Evolutionary conservation across 2,888 invertebrate genomes (phyloP).

Genomic region (Oithona nana): DNA sequence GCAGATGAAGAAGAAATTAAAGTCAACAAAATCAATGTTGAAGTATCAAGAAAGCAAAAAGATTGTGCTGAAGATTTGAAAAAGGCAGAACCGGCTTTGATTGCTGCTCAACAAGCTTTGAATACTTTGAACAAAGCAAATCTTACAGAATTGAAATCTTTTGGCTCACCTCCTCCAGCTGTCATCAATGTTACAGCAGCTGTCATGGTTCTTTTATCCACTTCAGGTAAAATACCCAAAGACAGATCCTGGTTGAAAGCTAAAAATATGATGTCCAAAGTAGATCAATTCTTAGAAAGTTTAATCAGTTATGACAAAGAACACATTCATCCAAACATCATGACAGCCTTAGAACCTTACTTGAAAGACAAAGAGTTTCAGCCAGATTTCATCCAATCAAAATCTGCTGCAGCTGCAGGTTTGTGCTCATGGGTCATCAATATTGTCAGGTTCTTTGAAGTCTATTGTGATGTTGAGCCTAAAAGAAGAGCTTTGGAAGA

Average conservation of each 20-base stretch:
- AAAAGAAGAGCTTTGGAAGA: slow-evolving; percentile 77
- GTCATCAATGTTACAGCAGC: slow-evolving; percentile 86
- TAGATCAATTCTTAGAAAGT: slow-evolving; percentile 66
- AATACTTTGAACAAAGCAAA: slow-evolving; percentile 90
- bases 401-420: slow-evolving; percentile 81
- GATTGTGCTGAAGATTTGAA: slow-evolving; percentile 81
- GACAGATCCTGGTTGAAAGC: slow-evolving; percentile 81
- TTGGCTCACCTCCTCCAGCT: slow-evolving; percentile 71
- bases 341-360: slow-evolving; percentile 82
- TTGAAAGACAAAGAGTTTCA: slow-evolving; percentile 82
- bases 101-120: slow-evolving; percentile 80
- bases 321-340: slow-evolving; percentile 83
- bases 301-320: slow-evolving; percentile 86
- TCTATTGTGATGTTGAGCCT: slow-evolving; percentile 92
- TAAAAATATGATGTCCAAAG: slow-evolving; percentile 40
- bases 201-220: slow-evolving; percentile 69
- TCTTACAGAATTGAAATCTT: slow-evolving; percentile 84
- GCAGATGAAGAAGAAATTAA: slow-evolving; percentile 30
- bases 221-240: slow-evolving; percentile 58
- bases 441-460: slow-evolving; percentile 80
- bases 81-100: slow-evolving; percentile 85
- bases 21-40: slow-evolving; percentile 16
- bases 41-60: slow-evolving; percentile 31
- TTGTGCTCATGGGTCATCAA: slow-evolving; percentile 94
- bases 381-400: slow-evolving; percentile 73